Evolutionary conservation across 2,888 invertebrate genomes (phyloP).

Genomic region (Galerucella calmariensis): DNA sequence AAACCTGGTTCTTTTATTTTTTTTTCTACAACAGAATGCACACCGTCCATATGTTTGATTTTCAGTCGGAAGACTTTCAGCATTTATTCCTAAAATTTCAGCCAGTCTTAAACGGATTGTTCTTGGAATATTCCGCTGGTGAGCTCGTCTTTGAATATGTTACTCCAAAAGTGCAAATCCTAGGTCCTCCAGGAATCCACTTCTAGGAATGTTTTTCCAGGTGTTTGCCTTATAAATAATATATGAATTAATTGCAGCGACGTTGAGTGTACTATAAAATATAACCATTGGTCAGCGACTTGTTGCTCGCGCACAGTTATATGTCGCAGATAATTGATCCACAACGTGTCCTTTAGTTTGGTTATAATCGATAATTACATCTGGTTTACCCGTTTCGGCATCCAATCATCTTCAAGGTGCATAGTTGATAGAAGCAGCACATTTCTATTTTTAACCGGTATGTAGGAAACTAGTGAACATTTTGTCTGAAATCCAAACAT

Average conservation of each 20-base stretch:
- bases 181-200: constrained; percentile 12
- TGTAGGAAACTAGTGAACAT: too few relatives aligned
- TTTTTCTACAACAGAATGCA: too few relatives aligned
- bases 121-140: not conserved
- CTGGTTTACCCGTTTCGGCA: too few relatives aligned
- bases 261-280: constrained; percentile 11
- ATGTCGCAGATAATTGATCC: not conserved
- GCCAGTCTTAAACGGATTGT: not conserved
- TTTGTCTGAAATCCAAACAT: too few relatives aligned
- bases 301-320: too few relatives aligned
- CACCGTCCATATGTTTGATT: not conserved
- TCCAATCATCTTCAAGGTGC: too few relatives aligned
- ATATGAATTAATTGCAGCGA: constrained; percentile 13
- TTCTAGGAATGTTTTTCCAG: constrained; percentile 11
- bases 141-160: constrained; percentile 1
- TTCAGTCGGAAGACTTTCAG: not conserved
- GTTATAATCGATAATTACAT: too few relatives aligned
- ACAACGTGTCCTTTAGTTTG: not conserved
- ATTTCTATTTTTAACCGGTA: too few relatives aligned
- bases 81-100: not conserved
- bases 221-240: constrained; percentile 11
- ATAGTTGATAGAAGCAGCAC: too few relatives aligned
- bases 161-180: not conserved
- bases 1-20: not conserved
- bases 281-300: constrained; percentile 4